Conservation (phyloP, 1,140 invertebrate genomes). For the Camponotus pennsylvanicus region DNA sequence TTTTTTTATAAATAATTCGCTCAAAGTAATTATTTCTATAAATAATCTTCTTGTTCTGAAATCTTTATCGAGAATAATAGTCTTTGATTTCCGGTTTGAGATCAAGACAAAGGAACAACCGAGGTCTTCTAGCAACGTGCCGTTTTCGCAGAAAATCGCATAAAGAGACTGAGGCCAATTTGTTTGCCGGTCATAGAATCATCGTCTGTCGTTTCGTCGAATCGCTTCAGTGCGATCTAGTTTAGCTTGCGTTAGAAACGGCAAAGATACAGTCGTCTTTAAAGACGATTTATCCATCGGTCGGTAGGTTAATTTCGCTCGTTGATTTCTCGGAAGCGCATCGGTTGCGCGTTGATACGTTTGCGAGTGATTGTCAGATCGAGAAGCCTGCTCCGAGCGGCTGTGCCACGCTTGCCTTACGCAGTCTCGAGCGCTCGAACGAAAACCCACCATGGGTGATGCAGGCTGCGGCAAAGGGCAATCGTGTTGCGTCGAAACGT, state of each 20-base stretch:
- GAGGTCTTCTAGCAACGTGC: neutral
- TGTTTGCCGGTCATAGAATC: conserved; percentile 45
- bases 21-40: neutral
- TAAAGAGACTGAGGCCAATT: conserved; percentile 47
- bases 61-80: neutral
- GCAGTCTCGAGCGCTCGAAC: conserved; percentile 71
- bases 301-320: conserved; percentile 71
- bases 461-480: conserved; percentile 59
- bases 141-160: conserved; percentile 44
- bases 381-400: conserved; percentile 19
- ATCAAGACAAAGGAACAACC: neutral
- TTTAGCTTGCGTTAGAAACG: conserved; percentile 60
- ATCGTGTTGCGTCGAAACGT: conserved; percentile 53
- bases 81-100: neutral
- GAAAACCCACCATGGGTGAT: conserved; percentile 32
- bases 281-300: conserved; percentile 68
- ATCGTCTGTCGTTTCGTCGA: conserved; percentile 67
- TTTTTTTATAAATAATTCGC: neutral
- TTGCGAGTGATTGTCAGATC: conserved; percentile 69
- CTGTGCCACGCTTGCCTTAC: conserved; percentile 76
- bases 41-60: neutral
- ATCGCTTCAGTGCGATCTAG: conserved; percentile 65
- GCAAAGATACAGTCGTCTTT: conserved; percentile 51
- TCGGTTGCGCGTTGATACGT: conserved; percentile 44
- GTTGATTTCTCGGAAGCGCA: conserved; percentile 69